Percentiles rank a stretch among this genome's conserved stretches.
Conservation (phyloP, 2,888 invertebrate species). For the Perizoma flavofasciatum region DNA sequence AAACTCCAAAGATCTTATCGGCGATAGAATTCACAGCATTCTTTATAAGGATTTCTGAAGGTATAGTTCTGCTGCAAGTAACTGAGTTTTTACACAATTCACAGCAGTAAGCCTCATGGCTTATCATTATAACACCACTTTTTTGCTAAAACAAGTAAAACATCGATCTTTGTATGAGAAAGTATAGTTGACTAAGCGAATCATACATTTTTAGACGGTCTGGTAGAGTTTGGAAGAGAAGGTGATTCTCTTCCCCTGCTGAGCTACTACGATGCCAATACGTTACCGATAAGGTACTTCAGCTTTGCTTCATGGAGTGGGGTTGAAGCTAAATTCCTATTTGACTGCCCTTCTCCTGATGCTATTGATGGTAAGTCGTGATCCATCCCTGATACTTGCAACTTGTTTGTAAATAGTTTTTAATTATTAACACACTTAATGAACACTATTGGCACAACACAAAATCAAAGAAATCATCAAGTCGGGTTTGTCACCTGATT, state of each 20-base stretch:
- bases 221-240: constrained; percentile 85
- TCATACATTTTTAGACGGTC: constrained; percentile 75
- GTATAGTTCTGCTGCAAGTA: constrained; percentile 49
- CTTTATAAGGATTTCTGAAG: constrained; percentile 85
- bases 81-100: too few species aligned
- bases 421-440: too few species aligned
- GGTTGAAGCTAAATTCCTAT: constrained; percentile 87
- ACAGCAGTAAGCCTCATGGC: too few species aligned
- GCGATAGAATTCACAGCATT: constrained; percentile 85
- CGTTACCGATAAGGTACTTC: constrained; percentile 85
- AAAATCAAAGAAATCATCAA: too few species aligned
- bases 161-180: too few species aligned
- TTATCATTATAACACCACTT: too few species aligned
- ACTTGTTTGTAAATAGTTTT: too few species aligned
- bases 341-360: constrained; percentile 83
- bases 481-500: too few species aligned
- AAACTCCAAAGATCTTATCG: constrained; percentile 84
- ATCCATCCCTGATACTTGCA: not conserved
- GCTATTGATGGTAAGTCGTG: constrained; percentile 54
- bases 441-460: too few species aligned
- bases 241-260: constrained; percentile 84
- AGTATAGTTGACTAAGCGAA: not conserved
- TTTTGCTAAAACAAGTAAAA: too few species aligned
- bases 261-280: constrained; percentile 83
- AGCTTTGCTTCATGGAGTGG: constrained; percentile 88